These are phyloP conservation scores for Pemphredon lugubris DNA, from an alignment of 2,888 invertebrate genomes.

Conservation along the genomic window DNA sequence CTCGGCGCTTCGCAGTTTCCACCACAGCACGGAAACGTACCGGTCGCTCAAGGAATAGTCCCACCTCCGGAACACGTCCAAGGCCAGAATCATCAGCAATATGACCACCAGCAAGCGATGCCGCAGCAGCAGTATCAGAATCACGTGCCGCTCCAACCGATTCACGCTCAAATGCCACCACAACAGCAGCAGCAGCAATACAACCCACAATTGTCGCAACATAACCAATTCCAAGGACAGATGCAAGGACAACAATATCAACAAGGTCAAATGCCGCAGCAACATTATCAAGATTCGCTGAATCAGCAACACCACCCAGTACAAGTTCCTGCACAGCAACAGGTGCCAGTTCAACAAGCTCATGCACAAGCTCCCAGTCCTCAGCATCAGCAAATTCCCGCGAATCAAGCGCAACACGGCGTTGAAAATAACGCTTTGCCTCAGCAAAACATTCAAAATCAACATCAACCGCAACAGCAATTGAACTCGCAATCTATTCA, in stretches of 20 bases:
- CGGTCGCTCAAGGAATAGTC: slow-evolving; percentile 25
- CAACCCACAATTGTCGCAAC: too few species aligned
- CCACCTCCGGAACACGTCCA: slow-evolving; percentile 58
- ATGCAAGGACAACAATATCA: slow-evolving; percentile 59
- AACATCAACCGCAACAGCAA: slow-evolving; percentile 66
- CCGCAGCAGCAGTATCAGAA: slow-evolving; percentile 57
- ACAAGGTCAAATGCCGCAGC: slow-evolving; percentile 62
- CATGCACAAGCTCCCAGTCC: slow-evolving; percentile 18
- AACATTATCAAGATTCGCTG: slow-evolving; percentile 57
- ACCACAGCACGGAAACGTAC: slow-evolving; percentile 55
- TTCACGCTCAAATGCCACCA: slow-evolving; percentile 56
- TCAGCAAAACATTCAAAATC: slow-evolving; percentile 53
- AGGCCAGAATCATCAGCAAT: slow-evolving; percentile 58
- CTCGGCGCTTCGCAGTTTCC: slow-evolving; percentile 64
- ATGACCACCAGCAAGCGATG: slow-evolving; percentile 67
- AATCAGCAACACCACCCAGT: slow-evolving; percentile 60
- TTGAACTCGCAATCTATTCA: slow-evolving; percentile 43
- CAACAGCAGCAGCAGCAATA: slow-evolving; percentile 49
- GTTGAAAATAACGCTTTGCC: slow-evolving; percentile 36
- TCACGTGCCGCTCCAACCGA: slow-evolving; percentile 37
- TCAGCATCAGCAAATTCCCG: slow-evolving; percentile 15
- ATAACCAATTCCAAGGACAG: too few species aligned
- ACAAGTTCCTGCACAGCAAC: slow-evolving; percentile 48
- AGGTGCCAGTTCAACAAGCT: slow-evolving; percentile 24
- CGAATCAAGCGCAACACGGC: slow-evolving; percentile 57